These are phyloP conservation scores for Tenthredo distinguenda DNA, from an alignment of 2,888 invertebrate genomes.

Conservation along the genomic window DNA sequence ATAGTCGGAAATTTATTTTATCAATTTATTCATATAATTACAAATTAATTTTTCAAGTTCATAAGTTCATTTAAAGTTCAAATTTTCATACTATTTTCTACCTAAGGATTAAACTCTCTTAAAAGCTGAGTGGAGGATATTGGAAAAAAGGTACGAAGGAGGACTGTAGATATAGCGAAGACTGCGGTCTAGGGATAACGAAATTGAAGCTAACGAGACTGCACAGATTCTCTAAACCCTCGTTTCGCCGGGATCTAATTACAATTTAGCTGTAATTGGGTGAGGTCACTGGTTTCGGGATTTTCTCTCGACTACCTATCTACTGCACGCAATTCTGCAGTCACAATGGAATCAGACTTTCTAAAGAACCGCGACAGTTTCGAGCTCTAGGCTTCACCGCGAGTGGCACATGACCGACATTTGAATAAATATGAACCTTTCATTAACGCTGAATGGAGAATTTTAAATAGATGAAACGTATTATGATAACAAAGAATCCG, in stretches of 20 bases:
- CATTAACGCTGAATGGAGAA: constrained; percentile 1
- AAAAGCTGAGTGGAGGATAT: neutral
- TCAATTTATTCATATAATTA: neutral
- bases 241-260: constrained; percentile 29
- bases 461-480: constrained; percentile 6
- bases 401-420: neutral
- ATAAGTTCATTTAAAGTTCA: neutral
- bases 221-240: constrained; percentile 29
- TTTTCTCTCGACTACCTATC: constrained; percentile 12
- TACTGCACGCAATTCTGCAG: constrained; percentile 2
- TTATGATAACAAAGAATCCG: neutral
- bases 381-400: neutral
- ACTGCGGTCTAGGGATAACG: neutral
- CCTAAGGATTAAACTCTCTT: neutral
- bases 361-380: constrained; percentile 38
- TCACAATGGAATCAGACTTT: constrained; percentile 31
- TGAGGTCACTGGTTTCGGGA: constrained; percentile 34
- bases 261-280: constrained; percentile 34
- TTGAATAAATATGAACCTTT: constrained; percentile 31
- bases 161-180: neutral
- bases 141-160: neutral
- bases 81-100: neutral
- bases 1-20: neutral
- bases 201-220: constrained; percentile 36
- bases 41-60: neutral